Base-by-base conservation (phyloP, 2,113 vertebrate species). In the Neolamprologus modestus region DNA sequence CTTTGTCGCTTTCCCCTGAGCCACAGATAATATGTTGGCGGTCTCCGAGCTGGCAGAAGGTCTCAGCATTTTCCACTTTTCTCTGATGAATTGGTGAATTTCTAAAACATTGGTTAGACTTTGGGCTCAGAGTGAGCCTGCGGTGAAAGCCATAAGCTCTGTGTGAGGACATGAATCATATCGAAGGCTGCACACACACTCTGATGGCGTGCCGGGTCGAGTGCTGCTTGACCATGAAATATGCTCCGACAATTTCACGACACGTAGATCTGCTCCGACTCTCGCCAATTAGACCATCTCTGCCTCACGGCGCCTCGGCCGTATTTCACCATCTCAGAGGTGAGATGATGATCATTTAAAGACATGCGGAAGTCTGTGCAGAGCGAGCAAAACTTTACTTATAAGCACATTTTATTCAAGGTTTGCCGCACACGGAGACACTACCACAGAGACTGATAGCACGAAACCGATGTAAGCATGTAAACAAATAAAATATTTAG, bases 81-180 rank as follows among this genome's bases (percentile, higher is more conserved):
- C 40, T 50, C 7, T 24, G 73, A 78, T 52, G 73, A 78, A 78
- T 78, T 4, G 2, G 45, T 78, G 73, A 52, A 52, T 31, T 78
- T 78, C 10, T 78, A n/a, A 78, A 19, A 78, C 73, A 8, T 8
- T n/a, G 57, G 80, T 76, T 63, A 17, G 24, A 42, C 73, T 73
- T 53, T 87, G 52, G 61, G 84, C 11, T 8, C 31, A 9, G 52
- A 61, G 50, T 76, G 31, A 35, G 31, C 8, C 28, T 21, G 5
- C 8, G 8, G 78, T 80, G 50, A 80, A 84, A 52, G 59, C 76
- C 47, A 26, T 71, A 17, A 66, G 37, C 47, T 5, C 47, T 17
- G 2, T 55, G 78, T 16, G 54, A 33, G 21, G 28, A 31, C 11
- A 53, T 90, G 79, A 85, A 85, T 90, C 63, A 90, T 82, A 53